Evolutionary conservation across 2,797 vertebrate genomes (phyloP).

Genomic region (Varecia variegata): DNA sequence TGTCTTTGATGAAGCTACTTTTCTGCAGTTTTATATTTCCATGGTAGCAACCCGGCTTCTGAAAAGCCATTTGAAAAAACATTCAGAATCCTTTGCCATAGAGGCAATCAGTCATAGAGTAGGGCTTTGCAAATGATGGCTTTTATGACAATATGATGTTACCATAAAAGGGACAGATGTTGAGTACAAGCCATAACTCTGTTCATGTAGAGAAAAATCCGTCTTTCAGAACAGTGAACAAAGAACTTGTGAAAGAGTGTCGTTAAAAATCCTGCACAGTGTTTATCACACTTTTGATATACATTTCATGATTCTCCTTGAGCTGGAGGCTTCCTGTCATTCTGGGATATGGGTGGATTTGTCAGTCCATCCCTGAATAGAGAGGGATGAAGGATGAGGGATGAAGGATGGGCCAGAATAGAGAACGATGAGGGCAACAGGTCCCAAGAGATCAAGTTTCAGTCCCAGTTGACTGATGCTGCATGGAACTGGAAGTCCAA

Average conservation of each 20-base stretch:
- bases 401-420: not conserved
- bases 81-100: not conserved
- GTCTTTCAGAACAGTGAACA: not conserved
- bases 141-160: not conserved
- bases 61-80: not conserved
- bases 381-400: not conserved
- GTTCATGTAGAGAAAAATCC: not conserved
- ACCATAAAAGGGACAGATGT: not conserved
- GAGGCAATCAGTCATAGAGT: not conserved
- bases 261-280: not conserved
- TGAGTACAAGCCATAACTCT: not conserved
- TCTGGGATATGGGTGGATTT: accelerated
- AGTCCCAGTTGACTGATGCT: not conserved
- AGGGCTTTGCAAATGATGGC: not conserved
- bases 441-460: not conserved
- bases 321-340: not conserved
- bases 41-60: not conserved
- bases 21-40: not conserved
- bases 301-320: not conserved
- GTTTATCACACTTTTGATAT: not conserved
- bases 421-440: not conserved
- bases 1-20: not conserved
- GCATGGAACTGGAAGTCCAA: not conserved
- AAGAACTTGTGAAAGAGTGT: not conserved
- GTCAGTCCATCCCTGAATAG: not conserved